phyloP scores from a whole-genome alignment of 1,140 invertebrate species.

The Dendrolimus punctatus region DNA sequence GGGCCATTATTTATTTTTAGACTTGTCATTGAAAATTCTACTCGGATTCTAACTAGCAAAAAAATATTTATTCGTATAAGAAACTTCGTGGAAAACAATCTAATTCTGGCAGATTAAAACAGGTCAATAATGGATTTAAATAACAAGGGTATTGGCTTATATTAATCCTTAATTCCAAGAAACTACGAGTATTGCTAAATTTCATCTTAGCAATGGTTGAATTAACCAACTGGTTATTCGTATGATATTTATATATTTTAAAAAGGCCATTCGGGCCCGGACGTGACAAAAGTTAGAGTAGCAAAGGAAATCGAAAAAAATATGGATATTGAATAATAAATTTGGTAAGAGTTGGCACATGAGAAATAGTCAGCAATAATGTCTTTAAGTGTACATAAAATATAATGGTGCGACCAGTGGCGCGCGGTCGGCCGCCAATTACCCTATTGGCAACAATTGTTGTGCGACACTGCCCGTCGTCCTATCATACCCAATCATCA shows the following conservation, averaged over 20 bases:
- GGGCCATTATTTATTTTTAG: no score
- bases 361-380: no score
- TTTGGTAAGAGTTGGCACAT: no score
- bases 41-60: slow-evolving; percentile 8
- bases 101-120: no score
- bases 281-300: no score
- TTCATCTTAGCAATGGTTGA: slow-evolving; percentile 16
- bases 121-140: not conserved
- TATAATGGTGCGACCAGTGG: slow-evolving; percentile 65
- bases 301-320: no score
- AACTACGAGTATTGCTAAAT: slow-evolving; percentile 10
- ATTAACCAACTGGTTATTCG: no score
- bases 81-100: no score
- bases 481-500: slow-evolving; percentile 15
- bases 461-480: slow-evolving; percentile 59
- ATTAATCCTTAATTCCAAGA: not conserved
- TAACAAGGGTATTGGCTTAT: not conserved
- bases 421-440: slow-evolving; percentile 58
- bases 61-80: no score
- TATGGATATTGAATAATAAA: no score
- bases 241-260: no score
- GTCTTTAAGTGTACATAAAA: not conserved
- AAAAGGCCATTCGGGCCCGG: no score
- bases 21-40: slow-evolving; percentile 5
- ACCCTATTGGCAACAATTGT: slow-evolving; percentile 64